phyloP scores from a whole-genome alignment of 92 coral and sea anemone genomes.

The Zoanthus gigantus region DNA sequence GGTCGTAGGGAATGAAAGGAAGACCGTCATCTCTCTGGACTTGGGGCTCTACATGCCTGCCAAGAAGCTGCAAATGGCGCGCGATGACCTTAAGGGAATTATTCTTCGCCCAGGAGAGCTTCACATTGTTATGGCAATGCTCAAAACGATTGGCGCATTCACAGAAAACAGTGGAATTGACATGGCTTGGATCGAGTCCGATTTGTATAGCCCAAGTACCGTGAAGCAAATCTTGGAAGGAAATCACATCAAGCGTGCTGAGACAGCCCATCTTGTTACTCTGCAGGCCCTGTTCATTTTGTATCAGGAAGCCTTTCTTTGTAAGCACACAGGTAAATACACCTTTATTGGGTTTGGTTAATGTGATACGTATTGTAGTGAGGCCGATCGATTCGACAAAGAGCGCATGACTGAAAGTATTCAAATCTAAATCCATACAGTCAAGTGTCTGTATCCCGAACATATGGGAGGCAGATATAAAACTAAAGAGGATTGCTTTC shows the following conservation, averaged over 20 bases:
- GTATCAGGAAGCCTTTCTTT: constrained; percentile 44
- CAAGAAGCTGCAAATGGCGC: constrained; percentile 53
- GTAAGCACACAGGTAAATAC: background rate
- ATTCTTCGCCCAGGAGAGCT: constrained; percentile 55
- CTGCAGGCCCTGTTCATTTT: constrained; percentile 33
- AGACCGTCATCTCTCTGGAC: constrained; percentile 44
- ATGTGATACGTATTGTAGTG: background rate
- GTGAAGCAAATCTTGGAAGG: constrained; percentile 50
- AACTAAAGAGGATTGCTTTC: constrained; percentile 4
- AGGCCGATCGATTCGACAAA: constrained; percentile 13
- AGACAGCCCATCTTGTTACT: constrained; percentile 50
- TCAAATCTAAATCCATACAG: background rate
- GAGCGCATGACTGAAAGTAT: constrained; percentile 6
- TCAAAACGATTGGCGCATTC: constrained; percentile 40
- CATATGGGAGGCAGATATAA: background rate
- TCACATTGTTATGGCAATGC: constrained; percentile 44
- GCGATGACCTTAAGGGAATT: constrained; percentile 29
- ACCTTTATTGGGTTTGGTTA: background rate
- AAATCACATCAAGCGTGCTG: constrained; percentile 44
- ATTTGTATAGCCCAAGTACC: constrained; percentile 44
- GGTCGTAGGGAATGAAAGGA: constrained; percentile 38
- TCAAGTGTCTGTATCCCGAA: background rate
- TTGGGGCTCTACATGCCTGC: constrained; percentile 47
- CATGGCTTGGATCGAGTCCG: constrained; percentile 52
- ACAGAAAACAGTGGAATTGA: constrained; percentile 53